Evolutionary conservation across 2,888 invertebrate species (phyloP), one percentile per base, ranked within the genome.

Genomic region (Rhaphigaster nebulosa): DNA sequence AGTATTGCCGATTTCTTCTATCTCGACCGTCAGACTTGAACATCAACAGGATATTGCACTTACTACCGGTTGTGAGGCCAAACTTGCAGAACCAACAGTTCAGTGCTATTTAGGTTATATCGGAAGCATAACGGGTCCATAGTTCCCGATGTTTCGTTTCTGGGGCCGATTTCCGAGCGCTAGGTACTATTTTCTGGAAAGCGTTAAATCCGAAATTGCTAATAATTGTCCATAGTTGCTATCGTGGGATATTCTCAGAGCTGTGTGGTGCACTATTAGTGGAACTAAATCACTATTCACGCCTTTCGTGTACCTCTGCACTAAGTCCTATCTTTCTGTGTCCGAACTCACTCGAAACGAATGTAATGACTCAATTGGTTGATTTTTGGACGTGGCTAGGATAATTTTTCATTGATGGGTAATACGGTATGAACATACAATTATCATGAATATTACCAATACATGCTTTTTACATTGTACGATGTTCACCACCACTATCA

Each of bases 101-200:
- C 34, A 38, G 70, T 20, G 8, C 23, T 76, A 76, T 76, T 76
- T 76, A 38, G 70, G 70, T 76, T 76, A 76, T 76, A 76, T 38
- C 70, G 70, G 70, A 76, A 76, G 70, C 70, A 76, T 76, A 76
- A 76, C 70, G 70, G 70, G 38, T 76, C 70, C 70, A 76, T 76
- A 76, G 70, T 38, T 76, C 70, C 70, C 38, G 70, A 76, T 76
- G 34, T 76, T 76, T 76, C 70, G 34, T 76, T 76, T 76, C 70
- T 76, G 34, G 34, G 70, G 6, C 70, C 70, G 70, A 76, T 76
- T 76, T 38, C 70, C 70, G 18, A 76, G 70, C 70, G 38, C 70
- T 76, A 23, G 70, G 34, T 23, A 76, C 70, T 76, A 38, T 76
- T 76, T 76, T 76, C 70, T 76, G 70, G 70, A 76, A 76, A 76